phyloP scores from a whole-genome alignment of 1,140 invertebrate species.

The Bombus ignitus region DNA sequence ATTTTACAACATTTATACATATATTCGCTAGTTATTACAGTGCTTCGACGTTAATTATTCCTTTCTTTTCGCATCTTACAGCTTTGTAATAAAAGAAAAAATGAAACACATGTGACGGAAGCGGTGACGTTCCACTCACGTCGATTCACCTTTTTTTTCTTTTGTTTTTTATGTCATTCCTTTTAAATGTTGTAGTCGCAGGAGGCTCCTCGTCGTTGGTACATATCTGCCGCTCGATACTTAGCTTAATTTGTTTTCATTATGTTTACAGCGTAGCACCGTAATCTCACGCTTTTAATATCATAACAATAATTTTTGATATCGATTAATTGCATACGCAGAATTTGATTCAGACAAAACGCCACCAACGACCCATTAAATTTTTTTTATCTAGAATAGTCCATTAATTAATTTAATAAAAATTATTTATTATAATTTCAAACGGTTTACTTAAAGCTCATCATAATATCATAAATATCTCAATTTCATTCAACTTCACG shows the following conservation, averaged over 20 bases:
- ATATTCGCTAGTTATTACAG: constrained; percentile 33
- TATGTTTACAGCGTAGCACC: constrained; percentile 53
- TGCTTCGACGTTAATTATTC: constrained; percentile 39
- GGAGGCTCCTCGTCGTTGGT: constrained; percentile 48
- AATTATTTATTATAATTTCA: too few species aligned
- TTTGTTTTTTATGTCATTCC: constrained; percentile 30
- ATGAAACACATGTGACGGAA: constrained; percentile 35
- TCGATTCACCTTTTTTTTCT: constrained; percentile 17
- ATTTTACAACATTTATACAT: not conserved
- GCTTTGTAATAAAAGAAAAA: constrained; percentile 47
- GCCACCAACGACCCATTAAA: not conserved
- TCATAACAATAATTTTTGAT: constrained; percentile 37
- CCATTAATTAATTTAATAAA: too few species aligned
- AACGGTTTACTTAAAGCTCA: too few species aligned
- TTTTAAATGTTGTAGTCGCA: constrained; percentile 45
- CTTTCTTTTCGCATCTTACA: constrained; percentile 44
- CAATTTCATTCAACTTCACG: not conserved
- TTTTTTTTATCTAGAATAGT: not conserved
- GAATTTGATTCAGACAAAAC: constrained; percentile 20
- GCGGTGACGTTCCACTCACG: not conserved
- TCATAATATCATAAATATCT: not conserved
- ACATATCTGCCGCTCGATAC: constrained; percentile 41
- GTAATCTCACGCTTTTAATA: constrained; percentile 58
- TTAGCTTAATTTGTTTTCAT: constrained; percentile 52
- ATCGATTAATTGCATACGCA: not conserved